These are phyloP conservation scores for Ephestia elutella DNA, from an alignment of 1,140 invertebrate genomes.

Conservation along the genomic window DNA sequence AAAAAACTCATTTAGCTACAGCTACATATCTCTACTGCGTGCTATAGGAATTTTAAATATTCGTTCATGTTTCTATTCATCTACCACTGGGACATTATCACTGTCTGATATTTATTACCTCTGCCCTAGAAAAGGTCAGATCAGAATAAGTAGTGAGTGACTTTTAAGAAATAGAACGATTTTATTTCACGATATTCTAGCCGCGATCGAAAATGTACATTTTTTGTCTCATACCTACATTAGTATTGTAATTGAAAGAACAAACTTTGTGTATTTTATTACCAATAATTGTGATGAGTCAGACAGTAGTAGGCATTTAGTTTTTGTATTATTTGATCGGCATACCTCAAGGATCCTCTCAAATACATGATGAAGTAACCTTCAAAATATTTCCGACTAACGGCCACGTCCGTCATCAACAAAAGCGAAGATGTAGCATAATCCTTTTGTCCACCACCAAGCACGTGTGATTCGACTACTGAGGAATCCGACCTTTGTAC, in stretches of 20 bases:
- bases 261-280: background rate
- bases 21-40: no score
- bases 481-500: conserved; percentile 53
- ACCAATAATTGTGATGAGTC: background rate
- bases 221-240: no score
- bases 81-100: no score
- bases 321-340: background rate
- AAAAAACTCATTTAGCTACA: no score
- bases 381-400: conserved; percentile 5
- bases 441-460: conserved; percentile 18
- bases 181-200: background rate
- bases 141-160: no score
- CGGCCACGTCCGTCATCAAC: conserved; percentile 27
- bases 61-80: no score
- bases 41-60: no score
- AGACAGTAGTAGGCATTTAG: background rate
- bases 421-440: conserved; percentile 49
- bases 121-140: no score
- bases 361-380: background rate
- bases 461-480: conserved; percentile 66
- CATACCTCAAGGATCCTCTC: background rate
- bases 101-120: no score
- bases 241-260: background rate
- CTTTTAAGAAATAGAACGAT: background rate
- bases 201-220: no score